Conservation (phyloP, 2,888 invertebrate species). For the Hylaea fasciaria region DNA sequence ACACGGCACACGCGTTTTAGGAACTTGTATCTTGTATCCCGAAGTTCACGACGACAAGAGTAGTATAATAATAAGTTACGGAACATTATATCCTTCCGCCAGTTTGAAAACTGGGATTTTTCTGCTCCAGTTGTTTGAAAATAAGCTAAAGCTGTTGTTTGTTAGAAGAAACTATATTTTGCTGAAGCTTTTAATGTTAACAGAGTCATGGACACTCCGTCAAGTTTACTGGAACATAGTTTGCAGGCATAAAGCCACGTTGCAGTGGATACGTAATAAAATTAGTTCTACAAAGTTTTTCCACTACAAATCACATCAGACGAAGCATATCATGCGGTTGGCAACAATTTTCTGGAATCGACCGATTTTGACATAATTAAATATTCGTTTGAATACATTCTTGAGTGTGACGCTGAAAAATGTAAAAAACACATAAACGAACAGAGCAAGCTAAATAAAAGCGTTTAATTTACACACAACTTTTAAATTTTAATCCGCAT, state of each 20-base stretch:
- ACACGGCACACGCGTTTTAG: background rate
- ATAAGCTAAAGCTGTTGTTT: background rate
- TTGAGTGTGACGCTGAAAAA: too few species aligned
- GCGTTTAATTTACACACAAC: too few species aligned
- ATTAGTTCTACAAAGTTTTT: slow-evolving; percentile 30
- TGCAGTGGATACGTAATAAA: slow-evolving; percentile 26
- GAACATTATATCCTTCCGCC: too few species aligned
- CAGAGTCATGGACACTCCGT: slow-evolving; percentile 26
- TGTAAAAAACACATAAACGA: too few species aligned
- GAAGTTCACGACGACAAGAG: too few species aligned
- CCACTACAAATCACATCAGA: slow-evolving; percentile 19
- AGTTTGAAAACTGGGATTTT: too few species aligned
- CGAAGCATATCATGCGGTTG: slow-evolving; percentile 14
- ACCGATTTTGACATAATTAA: slow-evolving; percentile 2
- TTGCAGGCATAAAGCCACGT: slow-evolving; percentile 21
- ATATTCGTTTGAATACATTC: too few species aligned
- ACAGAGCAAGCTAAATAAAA: too few species aligned
- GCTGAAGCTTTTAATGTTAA: background rate
- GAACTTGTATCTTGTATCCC: too few species aligned
- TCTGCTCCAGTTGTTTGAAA: background rate
- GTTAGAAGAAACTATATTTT: background rate
- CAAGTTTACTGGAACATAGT: slow-evolving; percentile 17
- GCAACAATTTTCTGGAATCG: slow-evolving; percentile 3
- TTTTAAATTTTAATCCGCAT: too few species aligned
- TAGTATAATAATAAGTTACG: too few species aligned